Evolutionary conservation across 2,888 invertebrate genomes (phyloP).

Genomic region (Cephus sareptanus): DNA sequence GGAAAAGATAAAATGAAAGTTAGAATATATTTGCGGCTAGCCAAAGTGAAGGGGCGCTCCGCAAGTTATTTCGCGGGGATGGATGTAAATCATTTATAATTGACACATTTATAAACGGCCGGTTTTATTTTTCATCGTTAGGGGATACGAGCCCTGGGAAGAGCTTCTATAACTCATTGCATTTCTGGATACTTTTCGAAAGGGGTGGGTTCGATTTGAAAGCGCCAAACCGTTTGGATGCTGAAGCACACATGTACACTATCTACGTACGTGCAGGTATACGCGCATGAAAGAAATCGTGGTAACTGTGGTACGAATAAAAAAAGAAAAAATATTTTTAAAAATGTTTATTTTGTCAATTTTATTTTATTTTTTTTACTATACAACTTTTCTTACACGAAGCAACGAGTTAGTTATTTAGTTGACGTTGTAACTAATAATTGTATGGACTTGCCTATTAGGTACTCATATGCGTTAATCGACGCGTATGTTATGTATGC

Average conservation of each 20-base stretch:
- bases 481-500: too few relatives aligned
- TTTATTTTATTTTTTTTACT: background rate
- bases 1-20: background rate
- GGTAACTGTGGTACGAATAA: background rate
- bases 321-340: background rate
- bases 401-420: too few relatives aligned
- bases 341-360: background rate
- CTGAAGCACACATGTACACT: background rate
- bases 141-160: slow-evolving; percentile 6
- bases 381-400: too few relatives aligned
- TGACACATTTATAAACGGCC: slow-evolving; percentile 30
- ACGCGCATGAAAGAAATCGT: background rate
- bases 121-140: slow-evolving; percentile 26
- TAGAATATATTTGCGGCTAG: background rate
- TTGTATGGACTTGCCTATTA: background rate
- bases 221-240: background rate
- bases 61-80: background rate
- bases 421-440: background rate
- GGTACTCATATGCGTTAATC: too few relatives aligned
- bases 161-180: background rate
- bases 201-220: background rate
- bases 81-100: slow-evolving; percentile 32
- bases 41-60: background rate
- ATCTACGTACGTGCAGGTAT: background rate
- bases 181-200: background rate